A percentile compares a stretch with the other conserved stretches of the same genome.
phyloP scores from a whole-genome alignment of 37 sponge, comb jelly and placozoan species.

The Diacarnus erythraeanus region DNA sequence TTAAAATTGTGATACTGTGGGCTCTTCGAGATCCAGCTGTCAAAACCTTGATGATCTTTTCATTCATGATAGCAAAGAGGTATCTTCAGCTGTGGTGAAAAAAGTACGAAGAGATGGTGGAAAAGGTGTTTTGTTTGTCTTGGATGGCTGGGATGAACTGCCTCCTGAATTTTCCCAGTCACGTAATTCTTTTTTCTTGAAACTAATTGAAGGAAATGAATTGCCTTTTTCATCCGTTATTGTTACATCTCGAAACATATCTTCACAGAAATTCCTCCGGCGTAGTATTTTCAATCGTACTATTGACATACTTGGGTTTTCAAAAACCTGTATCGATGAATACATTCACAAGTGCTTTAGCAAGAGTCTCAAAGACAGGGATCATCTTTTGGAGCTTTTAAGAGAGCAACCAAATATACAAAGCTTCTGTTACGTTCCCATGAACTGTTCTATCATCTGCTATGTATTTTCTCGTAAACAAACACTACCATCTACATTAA shows the following conservation, averaged over 20 bases:
- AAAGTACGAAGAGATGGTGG: not conserved
- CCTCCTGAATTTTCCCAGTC: not conserved
- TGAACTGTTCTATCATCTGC: constrained; percentile 5
- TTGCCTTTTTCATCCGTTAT: not conserved
- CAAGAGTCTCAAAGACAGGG: not conserved
- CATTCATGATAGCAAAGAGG: not conserved
- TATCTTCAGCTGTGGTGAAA: not conserved
- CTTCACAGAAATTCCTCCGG: not conserved
- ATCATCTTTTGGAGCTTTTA: not conserved
- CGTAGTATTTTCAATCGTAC: not conserved
- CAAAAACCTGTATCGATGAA: not conserved
- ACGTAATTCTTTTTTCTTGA: not conserved
- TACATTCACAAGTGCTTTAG: not conserved
- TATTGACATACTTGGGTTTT: not conserved
- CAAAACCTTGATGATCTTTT: not conserved
- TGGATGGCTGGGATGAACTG: constrained; percentile 30
- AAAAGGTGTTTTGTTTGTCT: constrained; percentile 9
- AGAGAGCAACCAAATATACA: not conserved
- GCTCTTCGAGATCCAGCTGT: not conserved
- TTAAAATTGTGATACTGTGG: not conserved
- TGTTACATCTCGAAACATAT: constrained; percentile 15
- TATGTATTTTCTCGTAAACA: not conserved
- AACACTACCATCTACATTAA: not conserved
- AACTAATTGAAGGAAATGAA: not conserved
- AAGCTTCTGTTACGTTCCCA: constrained; percentile 4